phyloP scores from a whole-genome alignment of 2,797 vertebrate genomes.

The Uromys caudimaculatus region DNA sequence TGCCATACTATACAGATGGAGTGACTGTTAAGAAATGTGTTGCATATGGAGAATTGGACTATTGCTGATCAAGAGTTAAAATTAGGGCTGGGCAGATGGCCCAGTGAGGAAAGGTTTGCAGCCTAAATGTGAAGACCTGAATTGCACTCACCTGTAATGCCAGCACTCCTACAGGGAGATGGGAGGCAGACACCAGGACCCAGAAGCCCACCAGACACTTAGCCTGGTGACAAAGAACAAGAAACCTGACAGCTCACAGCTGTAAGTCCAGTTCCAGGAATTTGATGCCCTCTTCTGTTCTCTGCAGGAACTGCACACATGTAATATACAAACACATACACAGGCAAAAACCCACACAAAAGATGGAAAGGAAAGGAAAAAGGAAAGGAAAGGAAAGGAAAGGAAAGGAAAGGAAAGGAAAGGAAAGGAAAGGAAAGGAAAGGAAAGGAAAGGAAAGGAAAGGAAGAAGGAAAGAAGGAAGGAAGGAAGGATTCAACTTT shows the following conservation, averaged over 20 bases:
- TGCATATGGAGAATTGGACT: neutral
- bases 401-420: neutral
- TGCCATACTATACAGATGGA: neutral
- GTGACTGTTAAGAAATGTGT: neutral
- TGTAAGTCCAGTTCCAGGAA: neutral
- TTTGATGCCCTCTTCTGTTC: neutral
- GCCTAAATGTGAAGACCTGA: neutral
- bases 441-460: neutral
- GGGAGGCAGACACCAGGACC: neutral
- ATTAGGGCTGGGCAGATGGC: neutral
- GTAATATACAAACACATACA: neutral
- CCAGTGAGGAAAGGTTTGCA: neutral
- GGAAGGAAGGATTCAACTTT: neutral
- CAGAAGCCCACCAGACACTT: neutral
- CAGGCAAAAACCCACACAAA: neutral
- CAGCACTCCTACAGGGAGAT: neutral
- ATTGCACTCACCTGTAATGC: neutral
- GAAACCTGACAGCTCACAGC: neutral
- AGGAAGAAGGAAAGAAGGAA: too few relatives aligned
- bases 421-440: too few relatives aligned
- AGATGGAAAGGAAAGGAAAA: neutral
- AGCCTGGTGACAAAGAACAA: neutral
- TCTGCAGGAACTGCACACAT: neutral
- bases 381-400: neutral
- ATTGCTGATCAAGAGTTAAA: neutral